phyloP scores from a whole-genome alignment of 2,888 invertebrate genomes.

The Neoascia interrupta region DNA sequence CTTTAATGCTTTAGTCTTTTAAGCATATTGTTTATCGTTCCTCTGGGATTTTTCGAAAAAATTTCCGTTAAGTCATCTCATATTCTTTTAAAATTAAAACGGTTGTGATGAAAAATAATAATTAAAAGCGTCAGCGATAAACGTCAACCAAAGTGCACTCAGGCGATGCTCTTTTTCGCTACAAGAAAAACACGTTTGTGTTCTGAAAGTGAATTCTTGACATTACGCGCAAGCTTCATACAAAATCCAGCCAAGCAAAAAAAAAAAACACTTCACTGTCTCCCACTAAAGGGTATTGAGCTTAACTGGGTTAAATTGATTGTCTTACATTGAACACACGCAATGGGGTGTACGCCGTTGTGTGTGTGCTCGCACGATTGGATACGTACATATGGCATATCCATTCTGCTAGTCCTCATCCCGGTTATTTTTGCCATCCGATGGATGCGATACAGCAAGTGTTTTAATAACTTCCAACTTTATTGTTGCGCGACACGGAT shows the following conservation, averaged over 20 bases:
- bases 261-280: slow-evolving; percentile 34
- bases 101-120: not conserved
- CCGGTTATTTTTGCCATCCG: no score
- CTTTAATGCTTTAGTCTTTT: no score
- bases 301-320: slow-evolving; percentile 48
- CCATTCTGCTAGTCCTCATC: no score
- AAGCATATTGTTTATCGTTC: no score
- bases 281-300: slow-evolving; percentile 33
- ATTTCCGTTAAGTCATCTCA: no score
- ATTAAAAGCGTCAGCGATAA: slow-evolving; percentile 1
- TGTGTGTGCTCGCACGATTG: slow-evolving; percentile 13
- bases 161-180: not conserved
- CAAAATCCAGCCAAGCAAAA: not conserved
- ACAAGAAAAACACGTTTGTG: no score
- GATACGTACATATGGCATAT: not conserved
- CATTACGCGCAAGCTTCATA: no score
- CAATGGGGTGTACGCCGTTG: not conserved
- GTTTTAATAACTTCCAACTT: slow-evolving; percentile 38
- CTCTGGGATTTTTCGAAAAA: no score
- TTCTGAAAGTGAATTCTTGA: no score
- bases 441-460: not conserved
- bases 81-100: no score
- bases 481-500: slow-evolving; percentile 19
- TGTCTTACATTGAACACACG: slow-evolving; percentile 44
- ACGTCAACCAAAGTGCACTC: slow-evolving; percentile 10